Evolutionary conservation across 2,888 invertebrate species (phyloP).

Genomic region (Platynereis dumerilii): DNA sequence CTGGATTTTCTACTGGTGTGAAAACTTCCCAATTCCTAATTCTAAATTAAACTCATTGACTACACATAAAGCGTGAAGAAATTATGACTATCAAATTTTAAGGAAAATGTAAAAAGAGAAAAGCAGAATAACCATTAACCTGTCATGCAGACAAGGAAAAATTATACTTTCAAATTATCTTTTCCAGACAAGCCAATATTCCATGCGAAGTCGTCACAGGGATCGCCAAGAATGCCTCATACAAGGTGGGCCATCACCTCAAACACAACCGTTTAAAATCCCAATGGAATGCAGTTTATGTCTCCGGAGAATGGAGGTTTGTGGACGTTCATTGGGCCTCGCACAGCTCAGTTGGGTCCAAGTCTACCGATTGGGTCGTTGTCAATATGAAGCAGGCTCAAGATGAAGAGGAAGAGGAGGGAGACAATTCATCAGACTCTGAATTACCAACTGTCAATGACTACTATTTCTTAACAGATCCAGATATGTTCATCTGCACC

Average conservation of each 20-base stretch:
- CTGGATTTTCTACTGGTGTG: too few species aligned
- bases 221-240: conserved; percentile 58
- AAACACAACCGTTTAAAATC: conserved; percentile 51
- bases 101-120: too few species aligned
- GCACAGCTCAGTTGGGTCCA: conserved; percentile 51
- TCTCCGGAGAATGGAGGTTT: conserved; percentile 54
- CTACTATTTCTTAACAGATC: conserved; percentile 57
- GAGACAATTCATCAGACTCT: conserved; percentile 33
- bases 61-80: too few species aligned
- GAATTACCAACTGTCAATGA: conserved; percentile 54
- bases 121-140: too few species aligned
- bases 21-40: too few species aligned
- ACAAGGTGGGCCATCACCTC: conserved; percentile 49
- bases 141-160: too few species aligned
- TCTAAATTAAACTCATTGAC: too few species aligned
- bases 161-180: too few species aligned
- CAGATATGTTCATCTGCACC: conserved; percentile 54
- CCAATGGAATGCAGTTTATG: conserved; percentile 58
- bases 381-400: conserved; percentile 43
- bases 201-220: conserved; percentile 55
- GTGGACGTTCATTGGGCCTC: conserved; percentile 57
- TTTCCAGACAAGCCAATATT: conserved; percentile 51
- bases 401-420: conserved; percentile 35
- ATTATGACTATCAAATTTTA: too few species aligned
- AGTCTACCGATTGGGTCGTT: conserved; percentile 49